Evolutionary conservation across 2,888 invertebrate genomes (phyloP).

Genomic region (Cosmia trapezina): DNA sequence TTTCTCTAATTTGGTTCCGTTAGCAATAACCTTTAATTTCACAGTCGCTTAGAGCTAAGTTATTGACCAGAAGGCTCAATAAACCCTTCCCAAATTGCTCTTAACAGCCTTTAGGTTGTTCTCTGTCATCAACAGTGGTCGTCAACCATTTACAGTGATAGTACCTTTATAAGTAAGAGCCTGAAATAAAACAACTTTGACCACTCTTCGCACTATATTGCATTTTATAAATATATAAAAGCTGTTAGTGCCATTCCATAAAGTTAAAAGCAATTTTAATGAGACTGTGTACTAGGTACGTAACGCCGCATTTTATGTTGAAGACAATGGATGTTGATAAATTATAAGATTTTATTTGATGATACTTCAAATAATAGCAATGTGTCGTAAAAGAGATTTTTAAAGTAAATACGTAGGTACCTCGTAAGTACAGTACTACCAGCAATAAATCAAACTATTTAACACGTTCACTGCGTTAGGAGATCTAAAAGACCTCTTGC

Average conservation of each 20-base stretch:
- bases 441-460: constrained; percentile 16
- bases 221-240: constrained; percentile 62
- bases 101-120: constrained; percentile 26
- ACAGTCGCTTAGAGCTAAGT: constrained; percentile 60
- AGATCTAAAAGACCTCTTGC: too few relatives aligned
- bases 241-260: constrained; percentile 67
- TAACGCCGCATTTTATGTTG: constrained; percentile 59
- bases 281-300: constrained; percentile 66
- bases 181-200: constrained; percentile 44
- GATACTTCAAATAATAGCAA: constrained; percentile 11
- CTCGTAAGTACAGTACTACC: not conserved
- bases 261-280: constrained; percentile 81
- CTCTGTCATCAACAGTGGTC: constrained; percentile 22
- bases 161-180: constrained; percentile 26
- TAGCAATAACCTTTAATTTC: constrained; percentile 69
- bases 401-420: not conserved
- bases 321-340: constrained; percentile 20
- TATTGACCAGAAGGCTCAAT: constrained; percentile 52
- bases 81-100: constrained; percentile 51
- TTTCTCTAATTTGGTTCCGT: constrained; percentile 38
- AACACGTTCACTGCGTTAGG: too few relatives aligned
- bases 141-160: constrained; percentile 30
- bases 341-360: constrained; percentile 27
- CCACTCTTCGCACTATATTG: constrained; percentile 36
- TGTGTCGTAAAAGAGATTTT: constrained; percentile 12